These are phyloP conservation scores for Numenius arquata DNA, from an alignment of 2,113 vertebrate species.

Conservation along the genomic window DNA sequence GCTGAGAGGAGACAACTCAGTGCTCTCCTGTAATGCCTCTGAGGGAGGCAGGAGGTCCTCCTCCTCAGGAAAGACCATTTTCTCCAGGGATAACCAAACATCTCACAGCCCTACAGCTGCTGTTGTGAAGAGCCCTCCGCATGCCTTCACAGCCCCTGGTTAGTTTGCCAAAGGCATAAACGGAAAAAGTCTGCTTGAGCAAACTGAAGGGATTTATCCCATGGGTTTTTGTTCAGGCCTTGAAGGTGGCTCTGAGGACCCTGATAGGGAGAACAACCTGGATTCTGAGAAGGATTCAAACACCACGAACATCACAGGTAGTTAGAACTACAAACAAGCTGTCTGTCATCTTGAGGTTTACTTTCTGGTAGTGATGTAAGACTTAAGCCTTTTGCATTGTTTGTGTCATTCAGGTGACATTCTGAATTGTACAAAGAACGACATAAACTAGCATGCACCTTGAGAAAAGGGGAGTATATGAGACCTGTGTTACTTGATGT, in stretches of 20 bases:
- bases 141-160: background rate
- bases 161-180: background rate
- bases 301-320: background rate
- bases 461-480: background rate
- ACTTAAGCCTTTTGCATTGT: background rate
- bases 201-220: background rate
- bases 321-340: background rate
- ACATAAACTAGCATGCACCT: background rate
- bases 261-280: background rate
- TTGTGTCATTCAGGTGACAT: background rate
- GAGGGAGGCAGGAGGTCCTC: background rate
- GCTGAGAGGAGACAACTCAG: background rate
- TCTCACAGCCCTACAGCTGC: background rate
- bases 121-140: background rate
- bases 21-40: background rate
- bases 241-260: background rate
- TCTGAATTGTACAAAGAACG: background rate
- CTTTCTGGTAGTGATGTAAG: background rate
- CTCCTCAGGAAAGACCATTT: background rate
- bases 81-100: background rate
- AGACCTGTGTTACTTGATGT: background rate
- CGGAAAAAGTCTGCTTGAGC: background rate
- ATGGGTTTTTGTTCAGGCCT: background rate
- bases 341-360: background rate
- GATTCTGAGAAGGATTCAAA: background rate